Evolutionary conservation across 2,113 vertebrate species (phyloP).

Genomic region (Odocoileus virginianus): DNA sequence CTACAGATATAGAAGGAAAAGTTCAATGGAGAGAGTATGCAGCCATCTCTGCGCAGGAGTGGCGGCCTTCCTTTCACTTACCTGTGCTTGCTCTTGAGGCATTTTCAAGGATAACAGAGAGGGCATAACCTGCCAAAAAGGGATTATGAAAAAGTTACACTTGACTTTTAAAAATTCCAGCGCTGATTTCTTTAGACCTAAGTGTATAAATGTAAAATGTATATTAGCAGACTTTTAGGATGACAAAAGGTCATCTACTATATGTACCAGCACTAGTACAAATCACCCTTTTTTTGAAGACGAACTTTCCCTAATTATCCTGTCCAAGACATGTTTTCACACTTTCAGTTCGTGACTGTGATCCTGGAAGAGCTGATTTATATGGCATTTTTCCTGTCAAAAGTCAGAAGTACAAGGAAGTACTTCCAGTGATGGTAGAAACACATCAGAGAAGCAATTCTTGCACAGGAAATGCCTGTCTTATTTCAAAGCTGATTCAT

Average conservation of each 20-base stretch:
- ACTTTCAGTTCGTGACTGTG: not conserved
- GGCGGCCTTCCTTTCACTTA: not conserved
- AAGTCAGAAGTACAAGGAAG: not conserved
- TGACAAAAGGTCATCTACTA: not conserved
- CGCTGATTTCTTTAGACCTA: not conserved
- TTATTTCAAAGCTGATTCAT: not conserved
- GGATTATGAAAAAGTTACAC: not conserved
- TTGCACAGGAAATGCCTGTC: not conserved
- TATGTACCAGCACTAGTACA: not conserved
- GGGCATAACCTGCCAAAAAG: constrained; percentile 22
- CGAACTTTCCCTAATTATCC: not conserved
- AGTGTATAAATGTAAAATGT: not conserved
- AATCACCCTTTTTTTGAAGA: not conserved
- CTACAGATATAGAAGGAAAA: not conserved
- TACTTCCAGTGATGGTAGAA: not conserved
- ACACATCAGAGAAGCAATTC: not conserved
- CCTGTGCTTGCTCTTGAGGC: constrained; percentile 62
- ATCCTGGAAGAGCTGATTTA: not conserved
- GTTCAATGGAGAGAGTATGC: not conserved
- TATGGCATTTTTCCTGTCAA: not conserved
- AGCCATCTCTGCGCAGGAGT: not conserved
- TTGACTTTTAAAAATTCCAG: not conserved
- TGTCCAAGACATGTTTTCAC: not conserved
- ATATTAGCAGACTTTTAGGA: not conserved
- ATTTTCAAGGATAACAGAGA: constrained; percentile 41